A percentile compares a stretch with the other conserved stretches of the same genome.
These are phyloP conservation scores for Pogonomyrmex californicus DNA, from an alignment of 1,140 invertebrate species.

Conservation along the genomic window DNA sequence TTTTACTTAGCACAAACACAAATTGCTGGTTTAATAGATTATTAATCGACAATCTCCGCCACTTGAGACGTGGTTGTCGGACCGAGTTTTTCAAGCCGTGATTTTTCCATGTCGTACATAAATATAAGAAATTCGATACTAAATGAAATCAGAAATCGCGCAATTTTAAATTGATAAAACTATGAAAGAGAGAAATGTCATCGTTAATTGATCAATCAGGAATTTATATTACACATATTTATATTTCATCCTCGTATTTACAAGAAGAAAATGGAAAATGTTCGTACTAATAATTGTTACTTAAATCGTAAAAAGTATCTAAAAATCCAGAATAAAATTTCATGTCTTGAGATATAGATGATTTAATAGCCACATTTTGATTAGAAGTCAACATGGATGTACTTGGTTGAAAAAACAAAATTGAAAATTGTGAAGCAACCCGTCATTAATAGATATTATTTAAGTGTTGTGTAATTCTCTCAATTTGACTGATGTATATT, in stretches of 20 bases:
- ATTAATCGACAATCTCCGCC: slow-evolving; percentile 70
- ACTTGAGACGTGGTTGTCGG: not conserved
- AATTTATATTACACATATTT: slow-evolving; percentile 3
- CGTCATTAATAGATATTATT: not conserved
- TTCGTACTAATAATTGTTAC: slow-evolving; percentile 14
- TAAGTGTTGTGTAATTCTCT: no score
- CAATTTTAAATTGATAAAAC: slow-evolving; percentile 15
- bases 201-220: slow-evolving; percentile 3
- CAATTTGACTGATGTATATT: not conserved
- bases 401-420: not conserved
- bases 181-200: not conserved
- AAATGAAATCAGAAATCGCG: not conserved
- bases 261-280: not conserved
- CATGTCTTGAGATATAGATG: not conserved
- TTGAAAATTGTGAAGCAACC: not conserved
- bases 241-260: not conserved
- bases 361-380: not conserved
- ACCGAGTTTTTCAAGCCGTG: not conserved
- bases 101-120: slow-evolving; percentile 3
- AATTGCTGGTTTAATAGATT: slow-evolving; percentile 76
- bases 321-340: not conserved
- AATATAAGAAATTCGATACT: slow-evolving; percentile 23
- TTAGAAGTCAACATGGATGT: not conserved
- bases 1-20: slow-evolving; percentile 74
- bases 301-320: not conserved